Evolutionary conservation across 2,113 vertebrate species (phyloP).

Genomic region (Bos indicus): DNA sequence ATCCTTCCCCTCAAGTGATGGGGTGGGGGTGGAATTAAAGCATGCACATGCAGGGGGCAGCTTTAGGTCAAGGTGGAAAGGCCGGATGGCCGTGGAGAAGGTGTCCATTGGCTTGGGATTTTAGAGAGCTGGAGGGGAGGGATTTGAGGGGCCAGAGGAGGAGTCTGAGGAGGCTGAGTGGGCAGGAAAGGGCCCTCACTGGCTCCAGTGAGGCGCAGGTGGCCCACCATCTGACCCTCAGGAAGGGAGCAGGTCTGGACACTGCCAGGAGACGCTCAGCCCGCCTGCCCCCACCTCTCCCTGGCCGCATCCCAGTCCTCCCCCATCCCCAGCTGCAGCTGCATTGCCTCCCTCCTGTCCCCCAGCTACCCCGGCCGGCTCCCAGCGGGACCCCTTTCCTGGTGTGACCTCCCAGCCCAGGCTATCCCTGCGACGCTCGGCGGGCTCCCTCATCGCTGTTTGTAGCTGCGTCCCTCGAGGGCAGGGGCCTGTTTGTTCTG

Average conservation of each 20-base stretch:
- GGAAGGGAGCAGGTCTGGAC: neutral
- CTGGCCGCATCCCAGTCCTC: rapidly evolving
- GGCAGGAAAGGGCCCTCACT: neutral
- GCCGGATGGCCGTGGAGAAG: rapidly evolving
- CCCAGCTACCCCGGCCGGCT: no score
- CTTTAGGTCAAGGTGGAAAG: neutral
- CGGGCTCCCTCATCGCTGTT: neutral
- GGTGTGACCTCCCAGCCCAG: no score
- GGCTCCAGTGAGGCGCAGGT: neutral
- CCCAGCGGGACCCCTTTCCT: neutral
- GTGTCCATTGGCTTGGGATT: neutral
- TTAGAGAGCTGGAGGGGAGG: neutral
- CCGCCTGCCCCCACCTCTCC: rapidly evolving
- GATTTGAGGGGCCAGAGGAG: rapidly evolving
- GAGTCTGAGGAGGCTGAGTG: no score
- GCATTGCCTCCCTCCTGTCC: rapidly evolving
- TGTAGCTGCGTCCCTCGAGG: rapidly evolving
- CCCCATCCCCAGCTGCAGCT: neutral
- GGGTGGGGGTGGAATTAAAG: no score
- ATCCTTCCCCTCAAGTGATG: neutral
- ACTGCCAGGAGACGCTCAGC: no score
- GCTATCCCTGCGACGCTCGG: neutral
- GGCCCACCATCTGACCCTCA: neutral
- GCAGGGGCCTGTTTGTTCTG: neutral
- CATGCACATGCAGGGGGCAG: neutral